Base-by-base conservation (phyloP, 2,113 vertebrate genomes). In the Chloroceryle aenea region DNA sequence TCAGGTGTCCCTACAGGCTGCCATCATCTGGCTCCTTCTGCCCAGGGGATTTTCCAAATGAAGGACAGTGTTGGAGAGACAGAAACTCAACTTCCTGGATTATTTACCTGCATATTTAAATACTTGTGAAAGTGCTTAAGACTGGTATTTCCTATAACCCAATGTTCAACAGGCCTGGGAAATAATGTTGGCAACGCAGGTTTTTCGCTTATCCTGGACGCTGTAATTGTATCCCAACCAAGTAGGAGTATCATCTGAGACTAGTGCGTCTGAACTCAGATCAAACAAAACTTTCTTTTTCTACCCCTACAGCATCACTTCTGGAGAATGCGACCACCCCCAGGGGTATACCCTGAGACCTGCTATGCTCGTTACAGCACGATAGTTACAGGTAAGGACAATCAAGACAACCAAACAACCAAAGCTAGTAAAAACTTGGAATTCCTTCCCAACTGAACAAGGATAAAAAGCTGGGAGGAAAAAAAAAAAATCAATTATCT, bases 351-450 rank as follows among this genome's bases (percentile, higher is more conserved):
- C 53, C 53, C 20, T n/a, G 56, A 83, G 63, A 84, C 68, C 36
- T 89, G 45, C 92, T 86, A 73, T 91, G 23, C 63, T 73, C 72
- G 45, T n/a, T 63, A 77, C 5, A 85, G 74, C 52, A 85, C 47
- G 89, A 79, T 26, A 91, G 69, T 34, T 75, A 84, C 69, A 78
- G 61, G 25, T 69, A 85, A 90, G 29, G 43, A 90, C 19, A 45
- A 29, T 58, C 40, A 15, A 59, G n/a, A 81, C 30, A 81, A 64
- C 9, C 30, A 18, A 66, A 48, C 15, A 62, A 64, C 30, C 34
- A 66, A 78, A 43, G 25, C 63, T 30, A 67, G 45, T 74, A 78
- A 94, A 80, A 53, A 48, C 5, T 38, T 40, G 21, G 32, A 67
- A 38, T 66, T 94, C 91, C 48, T 64, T 82, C 43, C n/a, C 34